Evolutionary conservation across 2,888 invertebrate genomes (phyloP).

Genomic region (Petrophora chlorosata): DNA sequence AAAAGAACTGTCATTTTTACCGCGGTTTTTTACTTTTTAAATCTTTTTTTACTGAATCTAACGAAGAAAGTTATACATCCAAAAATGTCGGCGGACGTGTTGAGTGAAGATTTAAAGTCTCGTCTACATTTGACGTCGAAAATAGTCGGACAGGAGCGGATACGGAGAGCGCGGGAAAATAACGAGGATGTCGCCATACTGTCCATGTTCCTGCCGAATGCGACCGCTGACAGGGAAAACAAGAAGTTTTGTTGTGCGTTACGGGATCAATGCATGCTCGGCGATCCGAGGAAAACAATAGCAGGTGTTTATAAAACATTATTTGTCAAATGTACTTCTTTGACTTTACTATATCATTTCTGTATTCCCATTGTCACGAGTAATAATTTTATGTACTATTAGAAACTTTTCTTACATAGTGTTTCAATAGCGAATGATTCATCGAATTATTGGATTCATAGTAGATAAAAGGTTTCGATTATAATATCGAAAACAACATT

Average conservation of each 20-base stretch:
- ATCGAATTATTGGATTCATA: too few relatives aligned
- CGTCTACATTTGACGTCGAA: conserved; percentile 89
- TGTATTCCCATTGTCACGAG: too few relatives aligned
- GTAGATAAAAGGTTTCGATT: too few relatives aligned
- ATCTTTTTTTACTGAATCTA: conserved; percentile 24
- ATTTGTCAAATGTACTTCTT: too few relatives aligned
- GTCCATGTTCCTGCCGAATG: conserved; percentile 91
- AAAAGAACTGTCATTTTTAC: conserved; percentile 47
- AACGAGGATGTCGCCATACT: conserved; percentile 95
- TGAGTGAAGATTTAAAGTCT: conserved; percentile 91
- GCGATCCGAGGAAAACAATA: conserved; percentile 89
- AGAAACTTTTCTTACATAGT: too few relatives aligned
- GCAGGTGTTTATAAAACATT: conserved; percentile 85
- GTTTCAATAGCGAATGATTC: too few relatives aligned
- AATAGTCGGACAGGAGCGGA: conserved; percentile 92
- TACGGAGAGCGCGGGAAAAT: conserved; percentile 90
- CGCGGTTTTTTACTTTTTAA: conserved; percentile 49
- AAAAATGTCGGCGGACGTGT: conserved; percentile 89
- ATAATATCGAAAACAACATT: too few relatives aligned
- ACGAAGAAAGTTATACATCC: conserved; percentile 26
- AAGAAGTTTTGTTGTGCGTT: conserved; percentile 91
- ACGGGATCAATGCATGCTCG: conserved; percentile 89
- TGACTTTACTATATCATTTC: neutral
- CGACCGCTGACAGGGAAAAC: conserved; percentile 85
- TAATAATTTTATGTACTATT: too few relatives aligned